A percentile compares a stretch with the other conserved stretches of the same genome.
phyloP scores from a whole-genome alignment of 2,888 invertebrate species.

The Andrena trimmerana region DNA sequence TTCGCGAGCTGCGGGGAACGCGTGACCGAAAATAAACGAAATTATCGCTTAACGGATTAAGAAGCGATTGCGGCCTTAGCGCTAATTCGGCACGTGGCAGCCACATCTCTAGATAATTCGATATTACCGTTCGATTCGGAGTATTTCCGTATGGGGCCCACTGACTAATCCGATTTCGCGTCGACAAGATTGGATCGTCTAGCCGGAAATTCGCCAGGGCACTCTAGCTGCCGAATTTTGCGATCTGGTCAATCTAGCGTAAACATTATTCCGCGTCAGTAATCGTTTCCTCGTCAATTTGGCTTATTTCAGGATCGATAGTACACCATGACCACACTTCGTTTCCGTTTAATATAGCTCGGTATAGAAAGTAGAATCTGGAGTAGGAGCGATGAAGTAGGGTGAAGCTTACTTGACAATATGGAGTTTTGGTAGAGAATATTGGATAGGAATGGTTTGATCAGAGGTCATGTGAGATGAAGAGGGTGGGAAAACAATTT shows the following conservation, averaged over 20 bases:
- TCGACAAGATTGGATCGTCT: constrained; percentile 59
- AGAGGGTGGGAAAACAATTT: no score
- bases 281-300: not conserved
- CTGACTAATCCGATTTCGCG: constrained; percentile 53
- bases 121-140: constrained; percentile 67
- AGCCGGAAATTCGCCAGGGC: constrained; percentile 63
- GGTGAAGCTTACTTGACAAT: no score
- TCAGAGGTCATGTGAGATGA: no score
- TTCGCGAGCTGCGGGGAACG: no score
- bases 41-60: constrained; percentile 26
- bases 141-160: constrained; percentile 68
- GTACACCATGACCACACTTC: not conserved
- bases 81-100: constrained; percentile 35
- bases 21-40: constrained; percentile 21
- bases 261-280: constrained; percentile 20
- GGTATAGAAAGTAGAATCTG: not conserved
- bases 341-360: not conserved
- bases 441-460: no score
- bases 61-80: constrained; percentile 7
- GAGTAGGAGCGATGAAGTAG: not conserved
- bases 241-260: constrained; percentile 25
- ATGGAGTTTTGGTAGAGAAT: no score
- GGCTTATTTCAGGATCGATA: not conserved
- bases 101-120: constrained; percentile 62
- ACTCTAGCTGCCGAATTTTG: constrained; percentile 38